phyloP scores from a whole-genome alignment of 1,140 invertebrate species.

The Drosophila orena region DNA sequence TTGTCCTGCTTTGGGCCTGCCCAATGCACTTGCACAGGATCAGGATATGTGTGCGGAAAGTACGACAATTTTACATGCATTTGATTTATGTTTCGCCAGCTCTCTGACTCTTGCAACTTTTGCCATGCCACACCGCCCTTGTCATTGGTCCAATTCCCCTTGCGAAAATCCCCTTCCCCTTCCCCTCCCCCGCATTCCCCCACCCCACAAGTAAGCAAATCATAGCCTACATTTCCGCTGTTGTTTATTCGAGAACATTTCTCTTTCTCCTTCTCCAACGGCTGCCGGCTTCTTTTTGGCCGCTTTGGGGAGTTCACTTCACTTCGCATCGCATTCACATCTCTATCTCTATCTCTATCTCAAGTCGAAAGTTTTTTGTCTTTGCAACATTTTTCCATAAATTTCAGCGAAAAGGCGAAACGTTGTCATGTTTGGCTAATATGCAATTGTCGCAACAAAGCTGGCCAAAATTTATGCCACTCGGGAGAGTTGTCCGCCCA shows the following conservation, averaged over 20 bases:
- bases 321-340: slow-evolving; percentile 33
- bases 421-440: slow-evolving; percentile 44
- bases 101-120: slow-evolving; percentile 30
- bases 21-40: slow-evolving; percentile 74
- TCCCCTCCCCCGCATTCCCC: too few relatives aligned
- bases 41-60: slow-evolving; percentile 82
- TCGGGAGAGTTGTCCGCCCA: background rate
- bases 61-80: slow-evolving; percentile 80
- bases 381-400: slow-evolving; percentile 27
- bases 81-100: slow-evolving; percentile 71
- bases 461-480: slow-evolving; percentile 37
- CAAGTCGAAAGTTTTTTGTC: slow-evolving; percentile 23
- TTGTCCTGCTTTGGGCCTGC: slow-evolving; percentile 44
- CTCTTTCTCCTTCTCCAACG: slow-evolving; percentile 25
- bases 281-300: slow-evolving; percentile 13
- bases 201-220: slow-evolving; percentile 69
- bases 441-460: slow-evolving; percentile 43
- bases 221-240: slow-evolving; percentile 80
- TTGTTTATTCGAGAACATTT: slow-evolving; percentile 65
- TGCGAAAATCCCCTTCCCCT: background rate
- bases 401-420: slow-evolving; percentile 17
- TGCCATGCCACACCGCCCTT: slow-evolving; percentile 40
- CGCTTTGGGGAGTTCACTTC: slow-evolving; percentile 35
- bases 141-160: slow-evolving; percentile 51
- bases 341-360: slow-evolving; percentile 3